phyloP scores from a whole-genome alignment of 2,888 invertebrate species.

The Acronicta aceris region DNA sequence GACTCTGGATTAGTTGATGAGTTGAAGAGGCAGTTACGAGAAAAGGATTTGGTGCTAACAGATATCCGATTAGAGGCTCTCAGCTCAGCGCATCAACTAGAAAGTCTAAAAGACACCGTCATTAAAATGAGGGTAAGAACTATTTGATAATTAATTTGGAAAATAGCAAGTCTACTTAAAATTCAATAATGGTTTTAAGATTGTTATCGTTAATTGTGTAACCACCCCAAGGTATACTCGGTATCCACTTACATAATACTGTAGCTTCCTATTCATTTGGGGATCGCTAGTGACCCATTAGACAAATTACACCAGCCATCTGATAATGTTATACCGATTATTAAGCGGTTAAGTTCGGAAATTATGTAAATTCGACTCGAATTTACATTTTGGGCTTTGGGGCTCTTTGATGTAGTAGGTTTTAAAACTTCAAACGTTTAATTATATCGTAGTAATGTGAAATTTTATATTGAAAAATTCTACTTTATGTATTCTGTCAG shows the following conservation, averaged over 20 bases:
- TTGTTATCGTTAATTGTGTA: slow-evolving; percentile 40
- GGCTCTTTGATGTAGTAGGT: no score
- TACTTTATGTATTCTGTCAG: no score
- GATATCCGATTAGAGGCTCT: slow-evolving; percentile 98
- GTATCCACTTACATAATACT: slow-evolving; percentile 28
- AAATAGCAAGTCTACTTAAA: slow-evolving; percentile 19
- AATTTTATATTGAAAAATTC: no score
- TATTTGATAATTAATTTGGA: slow-evolving; percentile 1
- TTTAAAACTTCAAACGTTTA: no score
- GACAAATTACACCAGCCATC: slow-evolving; percentile 36
- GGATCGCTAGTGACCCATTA: slow-evolving; percentile 38
- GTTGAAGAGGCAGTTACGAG: slow-evolving; percentile 96
- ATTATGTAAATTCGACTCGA: no score
- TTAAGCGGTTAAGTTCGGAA: slow-evolving; percentile 18
- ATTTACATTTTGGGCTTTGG: no score
- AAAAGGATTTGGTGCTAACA: slow-evolving; percentile 98
- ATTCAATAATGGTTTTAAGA: slow-evolving; percentile 25
- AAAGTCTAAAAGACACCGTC: slow-evolving; percentile 98
- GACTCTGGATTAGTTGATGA: slow-evolving; percentile 91
- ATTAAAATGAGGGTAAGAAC: slow-evolving; percentile 96
- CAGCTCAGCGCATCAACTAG: slow-evolving; percentile 98
- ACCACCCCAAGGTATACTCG: slow-evolving; percentile 28
- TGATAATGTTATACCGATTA: slow-evolving; percentile 13
- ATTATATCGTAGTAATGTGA: no score
- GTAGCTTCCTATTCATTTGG: slow-evolving; percentile 33